Conservation (phyloP, 2,113 vertebrate genomes). For the Percina caprodes region DNA sequence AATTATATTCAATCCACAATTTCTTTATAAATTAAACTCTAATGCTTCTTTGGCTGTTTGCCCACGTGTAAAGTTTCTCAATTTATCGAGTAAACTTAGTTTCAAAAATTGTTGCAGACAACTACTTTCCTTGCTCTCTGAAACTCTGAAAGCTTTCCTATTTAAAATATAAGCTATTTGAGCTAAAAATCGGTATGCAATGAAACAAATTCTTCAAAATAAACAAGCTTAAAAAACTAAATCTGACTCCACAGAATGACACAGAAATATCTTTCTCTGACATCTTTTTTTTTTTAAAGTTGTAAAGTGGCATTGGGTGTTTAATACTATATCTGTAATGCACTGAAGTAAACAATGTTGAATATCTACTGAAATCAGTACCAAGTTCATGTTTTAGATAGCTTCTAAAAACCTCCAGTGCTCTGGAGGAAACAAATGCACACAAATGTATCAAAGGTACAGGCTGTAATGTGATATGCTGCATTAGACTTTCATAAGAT, state of each 20-base stretch:
- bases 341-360: slow-evolving; percentile 15
- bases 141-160: neutral
- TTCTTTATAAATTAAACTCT: neutral
- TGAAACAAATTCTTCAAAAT: neutral
- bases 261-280: neutral
- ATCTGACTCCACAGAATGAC: neutral
- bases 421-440: slow-evolving; percentile 23
- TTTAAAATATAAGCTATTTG: neutral
- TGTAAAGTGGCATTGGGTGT: neutral
- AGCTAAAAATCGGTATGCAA: neutral
- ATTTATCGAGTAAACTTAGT: neutral
- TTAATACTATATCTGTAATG: neutral
- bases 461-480: slow-evolving; percentile 19
- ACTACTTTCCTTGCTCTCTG: neutral
- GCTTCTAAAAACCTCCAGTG: slow-evolving; percentile 16
- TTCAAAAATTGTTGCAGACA: neutral
- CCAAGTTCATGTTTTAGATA: neutral
- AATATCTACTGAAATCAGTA: slow-evolving; percentile 22
- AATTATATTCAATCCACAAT: neutral
- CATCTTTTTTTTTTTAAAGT: slow-evolving; percentile 28
- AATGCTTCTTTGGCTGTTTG: neutral
- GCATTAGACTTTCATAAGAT: slow-evolving; percentile 32
- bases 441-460: slow-evolving; percentile 6
- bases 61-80: neutral
- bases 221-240: slow-evolving; percentile 7